These are phyloP conservation scores for Crematogaster levior DNA, from an alignment of 2,888 invertebrate genomes.

Conservation along the genomic window DNA sequence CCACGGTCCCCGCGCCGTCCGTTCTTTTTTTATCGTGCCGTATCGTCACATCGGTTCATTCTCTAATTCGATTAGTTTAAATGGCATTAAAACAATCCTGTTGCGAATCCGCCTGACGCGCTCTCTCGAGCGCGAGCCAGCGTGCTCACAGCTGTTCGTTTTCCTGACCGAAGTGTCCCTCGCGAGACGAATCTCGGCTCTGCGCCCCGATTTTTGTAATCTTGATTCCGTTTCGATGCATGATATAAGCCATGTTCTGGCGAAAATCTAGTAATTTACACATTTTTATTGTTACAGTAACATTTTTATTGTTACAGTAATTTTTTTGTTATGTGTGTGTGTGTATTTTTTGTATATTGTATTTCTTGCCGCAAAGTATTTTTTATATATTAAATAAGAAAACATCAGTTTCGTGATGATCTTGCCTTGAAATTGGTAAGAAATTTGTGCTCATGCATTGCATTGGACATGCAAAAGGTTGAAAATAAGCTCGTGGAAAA, in stretches of 20 bases:
- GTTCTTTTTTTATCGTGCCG: slow-evolving; percentile 78
- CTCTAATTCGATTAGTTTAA: slow-evolving; percentile 88
- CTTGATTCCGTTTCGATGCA: slow-evolving; percentile 4
- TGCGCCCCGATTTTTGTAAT: slow-evolving; percentile 27
- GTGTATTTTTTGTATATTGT: background rate
- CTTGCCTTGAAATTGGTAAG: background rate
- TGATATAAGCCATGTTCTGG: background rate
- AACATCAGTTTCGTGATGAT: background rate
- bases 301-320: too few species aligned
- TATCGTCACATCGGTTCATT: slow-evolving; percentile 84
- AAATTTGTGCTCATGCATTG: background rate
- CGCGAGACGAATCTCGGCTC: slow-evolving; percentile 40
- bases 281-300: background rate
- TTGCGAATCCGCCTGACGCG: slow-evolving; percentile 84
- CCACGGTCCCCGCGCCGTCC: slow-evolving; percentile 45
- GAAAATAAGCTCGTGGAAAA: background rate
- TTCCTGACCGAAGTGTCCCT: slow-evolving; percentile 56
- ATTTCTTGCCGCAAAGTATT: background rate
- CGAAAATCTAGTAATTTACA: background rate
- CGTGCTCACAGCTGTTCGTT: slow-evolving; percentile 74
- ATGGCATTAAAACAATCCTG: slow-evolving; percentile 88
- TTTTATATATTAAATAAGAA: background rate
- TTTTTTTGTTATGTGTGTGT: too few species aligned
- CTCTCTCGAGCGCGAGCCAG: slow-evolving; percentile 54
- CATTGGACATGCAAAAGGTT: background rate